Evolutionary conservation across 37 sponge, comb jelly and placozoan genomes (phyloP).

Genomic region (Eunapius fragilis): DNA sequence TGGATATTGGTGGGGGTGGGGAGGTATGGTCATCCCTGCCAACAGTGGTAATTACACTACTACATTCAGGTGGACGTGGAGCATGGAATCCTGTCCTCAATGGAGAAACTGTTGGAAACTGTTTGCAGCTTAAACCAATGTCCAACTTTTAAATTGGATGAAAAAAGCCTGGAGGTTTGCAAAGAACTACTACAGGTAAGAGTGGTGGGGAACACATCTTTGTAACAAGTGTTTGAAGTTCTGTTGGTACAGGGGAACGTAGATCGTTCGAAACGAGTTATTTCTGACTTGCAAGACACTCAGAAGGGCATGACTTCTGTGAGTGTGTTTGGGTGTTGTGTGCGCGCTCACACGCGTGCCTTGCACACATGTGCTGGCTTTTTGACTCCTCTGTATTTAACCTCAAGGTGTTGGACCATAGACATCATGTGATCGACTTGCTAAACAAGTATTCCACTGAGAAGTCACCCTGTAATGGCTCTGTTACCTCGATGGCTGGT

Average conservation of each 20-base stretch:
- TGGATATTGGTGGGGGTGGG: too few relatives aligned
- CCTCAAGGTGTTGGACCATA: slow-evolving; percentile 43
- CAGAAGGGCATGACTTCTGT: slow-evolving; percentile 13
- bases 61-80: slow-evolving; percentile 17
- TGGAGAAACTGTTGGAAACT: slow-evolving; percentile 8
- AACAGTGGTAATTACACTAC: not conserved
- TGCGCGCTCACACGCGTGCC: not conserved
- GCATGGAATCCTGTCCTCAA: slow-evolving; percentile 14
- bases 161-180: not conserved
- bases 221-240: not conserved
- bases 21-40: too few relatives aligned
- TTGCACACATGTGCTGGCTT: too few relatives aligned
- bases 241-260: slow-evolving; percentile 22
- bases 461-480: not conserved
- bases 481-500: too few relatives aligned
- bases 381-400: too few relatives aligned
- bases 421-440: slow-evolving; percentile 31
- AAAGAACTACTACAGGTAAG: slow-evolving; percentile 30
- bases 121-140: not conserved
- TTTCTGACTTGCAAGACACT: slow-evolving; percentile 17
- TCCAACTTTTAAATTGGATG: not conserved
- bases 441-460: slow-evolving; percentile 24
- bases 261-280: slow-evolving; percentile 31
- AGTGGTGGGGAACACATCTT: not conserved
- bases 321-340: not conserved